These are phyloP conservation scores for Adoxophyes honmai DNA, from an alignment of 1,140 invertebrate species.

Conservation along the genomic window DNA sequence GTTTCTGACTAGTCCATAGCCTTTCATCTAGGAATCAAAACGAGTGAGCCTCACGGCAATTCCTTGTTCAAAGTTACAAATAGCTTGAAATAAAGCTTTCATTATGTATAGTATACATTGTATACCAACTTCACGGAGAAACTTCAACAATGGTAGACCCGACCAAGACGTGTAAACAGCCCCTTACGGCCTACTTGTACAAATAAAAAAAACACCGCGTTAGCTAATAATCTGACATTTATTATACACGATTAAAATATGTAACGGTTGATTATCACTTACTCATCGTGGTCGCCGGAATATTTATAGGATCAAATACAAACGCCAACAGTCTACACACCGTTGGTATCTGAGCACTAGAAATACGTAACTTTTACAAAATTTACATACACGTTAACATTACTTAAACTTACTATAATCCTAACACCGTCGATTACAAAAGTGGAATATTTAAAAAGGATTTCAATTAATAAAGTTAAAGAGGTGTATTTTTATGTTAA, in stretches of 20 bases:
- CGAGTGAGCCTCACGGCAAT: no score
- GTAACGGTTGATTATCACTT: conserved; percentile 37
- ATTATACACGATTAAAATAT: conserved; percentile 54
- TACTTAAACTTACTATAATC: conserved; percentile 33
- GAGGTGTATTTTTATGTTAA: conserved; percentile 27
- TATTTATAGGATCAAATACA: conserved; percentile 38
- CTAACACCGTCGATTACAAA: conserved; percentile 54
- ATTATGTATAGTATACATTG: no score
- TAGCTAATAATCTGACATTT: conserved; percentile 47
- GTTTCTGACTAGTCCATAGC: no score
- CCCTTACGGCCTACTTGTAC: no score
- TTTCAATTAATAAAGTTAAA: conserved; percentile 27
- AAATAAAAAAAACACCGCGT: conserved; percentile 33
- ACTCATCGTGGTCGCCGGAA: conserved; percentile 30
- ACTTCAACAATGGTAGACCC: no score
- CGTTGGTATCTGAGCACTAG: conserved; percentile 11
- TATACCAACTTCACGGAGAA: no score
- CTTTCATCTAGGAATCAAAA: no score
- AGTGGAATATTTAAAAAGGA: conserved; percentile 46
- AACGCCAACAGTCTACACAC: conserved; percentile 25
- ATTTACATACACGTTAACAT: conserved; percentile 45
- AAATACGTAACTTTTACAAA: conserved; percentile 45
- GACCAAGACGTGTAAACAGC: no score
- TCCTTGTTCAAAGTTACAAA: no score
- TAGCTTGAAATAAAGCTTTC: no score